Conservation (phyloP, 2,113 vertebrate genomes). For the Bothrops jararaca region DNA sequence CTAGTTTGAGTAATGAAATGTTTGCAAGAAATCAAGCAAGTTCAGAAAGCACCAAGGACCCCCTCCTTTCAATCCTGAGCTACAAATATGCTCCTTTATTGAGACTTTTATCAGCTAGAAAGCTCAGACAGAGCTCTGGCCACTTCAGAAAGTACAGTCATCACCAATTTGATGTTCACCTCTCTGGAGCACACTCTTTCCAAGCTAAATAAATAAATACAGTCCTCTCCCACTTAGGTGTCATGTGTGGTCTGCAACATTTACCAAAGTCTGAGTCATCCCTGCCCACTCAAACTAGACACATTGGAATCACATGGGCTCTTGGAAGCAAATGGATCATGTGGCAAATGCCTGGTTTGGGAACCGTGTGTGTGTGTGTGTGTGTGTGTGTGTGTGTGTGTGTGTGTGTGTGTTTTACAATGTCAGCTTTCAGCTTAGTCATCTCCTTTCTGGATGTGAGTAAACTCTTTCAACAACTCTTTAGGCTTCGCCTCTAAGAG, state of each 20-base stretch:
- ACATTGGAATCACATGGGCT: conserved; percentile 2
- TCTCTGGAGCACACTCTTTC: conserved; percentile 44
- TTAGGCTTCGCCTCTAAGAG: neutral
- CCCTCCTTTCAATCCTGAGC: neutral
- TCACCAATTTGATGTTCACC: conserved; percentile 44
- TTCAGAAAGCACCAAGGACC: neutral
- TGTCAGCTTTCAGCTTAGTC: conserved; percentile 46
- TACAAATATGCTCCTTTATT: neutral
- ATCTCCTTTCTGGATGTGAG: conserved; percentile 28
- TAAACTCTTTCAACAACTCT: conserved; percentile 19
- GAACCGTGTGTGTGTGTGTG: conserved; percentile 4
- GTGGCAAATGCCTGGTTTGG: conserved; percentile 23
- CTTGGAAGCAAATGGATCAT: conserved; percentile 28
- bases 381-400: neutral
- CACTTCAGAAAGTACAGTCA: neutral
- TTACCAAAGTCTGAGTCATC: conserved; percentile 53
- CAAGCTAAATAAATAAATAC: conserved; percentile 48
- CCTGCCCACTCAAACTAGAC: conserved; percentile 47
- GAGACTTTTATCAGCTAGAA: neutral
- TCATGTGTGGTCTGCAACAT: conserved; percentile 54
- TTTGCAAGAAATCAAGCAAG: neutral
- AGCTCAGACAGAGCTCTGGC: neutral
- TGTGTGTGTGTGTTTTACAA: neutral
- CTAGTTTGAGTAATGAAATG: neutral
- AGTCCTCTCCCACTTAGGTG: conserved; percentile 21